Conservation (phyloP, 2,113 vertebrate species). For the Cololabis saira region DNA sequence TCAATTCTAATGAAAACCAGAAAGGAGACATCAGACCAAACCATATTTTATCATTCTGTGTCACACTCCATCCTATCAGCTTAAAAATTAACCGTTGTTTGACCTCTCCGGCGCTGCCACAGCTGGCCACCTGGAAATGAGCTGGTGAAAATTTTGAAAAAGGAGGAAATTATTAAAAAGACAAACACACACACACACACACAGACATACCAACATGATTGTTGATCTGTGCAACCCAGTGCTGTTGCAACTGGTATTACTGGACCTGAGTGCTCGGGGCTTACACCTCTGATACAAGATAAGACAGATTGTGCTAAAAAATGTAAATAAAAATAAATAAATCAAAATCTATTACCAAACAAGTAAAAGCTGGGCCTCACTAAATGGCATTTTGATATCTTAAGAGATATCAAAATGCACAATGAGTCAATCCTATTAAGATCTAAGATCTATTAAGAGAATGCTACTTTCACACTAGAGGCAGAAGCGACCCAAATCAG, state of each 20-base stretch:
- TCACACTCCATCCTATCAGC: conserved; percentile 44
- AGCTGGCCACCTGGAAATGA: conserved; percentile 14
- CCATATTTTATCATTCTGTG: conserved; percentile 44
- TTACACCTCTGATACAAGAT: neutral
- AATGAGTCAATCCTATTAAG: too few species aligned
- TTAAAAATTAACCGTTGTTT: conserved; percentile 35
- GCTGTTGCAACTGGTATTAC: neutral
- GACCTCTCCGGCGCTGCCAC: conserved; percentile 30
- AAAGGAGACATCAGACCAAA: conserved; percentile 51
- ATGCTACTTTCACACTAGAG: too few species aligned
- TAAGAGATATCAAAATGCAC: too few species aligned
- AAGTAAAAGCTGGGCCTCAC: conserved; percentile 9
- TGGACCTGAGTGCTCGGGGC: neutral
- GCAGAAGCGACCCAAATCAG: too few species aligned
- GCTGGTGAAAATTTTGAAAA: conserved; percentile 18
- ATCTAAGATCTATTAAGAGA: too few species aligned
- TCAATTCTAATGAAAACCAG: conserved; percentile 58
- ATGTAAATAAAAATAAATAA: neutral
- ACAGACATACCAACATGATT: conserved; percentile 6
- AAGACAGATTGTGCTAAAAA: too few species aligned
- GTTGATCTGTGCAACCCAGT: conserved; percentile 15
- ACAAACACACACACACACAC: neutral
- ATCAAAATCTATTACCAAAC: conserved; percentile 20
- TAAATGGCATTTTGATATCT: too few species aligned
- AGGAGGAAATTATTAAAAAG: neutral